A percentile compares a stretch with the other conserved stretches of the same genome.
Evolutionary conservation across 1,140 invertebrate species (phyloP).

Genomic region (Lamellibrachia luymesi): DNA sequence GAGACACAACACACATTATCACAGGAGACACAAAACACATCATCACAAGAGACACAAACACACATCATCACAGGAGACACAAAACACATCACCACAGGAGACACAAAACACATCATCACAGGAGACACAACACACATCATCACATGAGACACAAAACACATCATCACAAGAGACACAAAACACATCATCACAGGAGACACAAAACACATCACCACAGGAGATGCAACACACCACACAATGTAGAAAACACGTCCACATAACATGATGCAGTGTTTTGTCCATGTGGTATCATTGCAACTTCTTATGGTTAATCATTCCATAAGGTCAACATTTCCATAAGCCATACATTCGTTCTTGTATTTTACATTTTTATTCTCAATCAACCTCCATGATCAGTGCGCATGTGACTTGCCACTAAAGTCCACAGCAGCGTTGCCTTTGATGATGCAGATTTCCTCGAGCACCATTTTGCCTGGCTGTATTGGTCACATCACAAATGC

Average conservation of each 20-base stretch:
- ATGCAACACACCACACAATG: background rate
- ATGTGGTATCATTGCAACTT: background rate
- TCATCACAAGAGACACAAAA: no score
- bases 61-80: no score
- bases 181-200: no score
- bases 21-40: no score
- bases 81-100: no score
- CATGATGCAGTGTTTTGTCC: background rate
- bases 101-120: no score
- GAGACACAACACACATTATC: no score
- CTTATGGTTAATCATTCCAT: background rate
- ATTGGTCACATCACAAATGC: background rate
- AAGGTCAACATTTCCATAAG: no score
- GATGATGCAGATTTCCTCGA: background rate
- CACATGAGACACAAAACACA: no score
- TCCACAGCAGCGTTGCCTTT: background rate
- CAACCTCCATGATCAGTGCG: background rate
- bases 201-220: no score
- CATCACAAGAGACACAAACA: no score
- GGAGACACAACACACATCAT: no score
- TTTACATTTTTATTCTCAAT: background rate
- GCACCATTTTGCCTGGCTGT: background rate
- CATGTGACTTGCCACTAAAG: background rate
- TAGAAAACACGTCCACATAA: background rate
- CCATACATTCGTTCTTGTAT: background rate